phyloP scores from a whole-genome alignment of 37 sponge, comb jelly and placozoan genomes.

The Oopsacas minuta region DNA sequence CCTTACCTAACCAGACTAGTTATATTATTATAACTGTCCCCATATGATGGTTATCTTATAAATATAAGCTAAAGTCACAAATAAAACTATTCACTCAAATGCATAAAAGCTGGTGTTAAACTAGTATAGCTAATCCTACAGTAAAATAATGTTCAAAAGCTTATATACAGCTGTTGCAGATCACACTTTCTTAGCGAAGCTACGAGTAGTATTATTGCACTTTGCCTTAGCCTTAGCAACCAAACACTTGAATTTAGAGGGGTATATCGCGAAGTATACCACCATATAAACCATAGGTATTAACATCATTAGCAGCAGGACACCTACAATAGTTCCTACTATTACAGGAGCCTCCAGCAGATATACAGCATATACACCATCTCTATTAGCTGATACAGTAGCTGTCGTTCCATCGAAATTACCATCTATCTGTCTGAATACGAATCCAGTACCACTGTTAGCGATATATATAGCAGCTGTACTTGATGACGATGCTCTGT shows the following conservation, averaged over 20 bases:
- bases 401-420: conserved; percentile 23
- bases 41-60: not conserved
- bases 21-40: not conserved
- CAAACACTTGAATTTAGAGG: conserved; percentile 32
- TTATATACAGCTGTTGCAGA: not conserved
- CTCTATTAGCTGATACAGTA: conserved; percentile 27
- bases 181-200: conserved; percentile 56
- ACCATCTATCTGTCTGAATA: conserved; percentile 26
- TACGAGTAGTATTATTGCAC: conserved; percentile 38
- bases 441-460: conserved; percentile 8
- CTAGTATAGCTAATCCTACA: not conserved
- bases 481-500: not conserved
- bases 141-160: not conserved
- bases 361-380: conserved; percentile 55
- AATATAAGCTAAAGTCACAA: not conserved
- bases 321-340: conserved; percentile 26
- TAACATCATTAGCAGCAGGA: conserved; percentile 34
- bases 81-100: not conserved
- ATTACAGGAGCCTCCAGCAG: conserved; percentile 8
- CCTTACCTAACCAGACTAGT: not conserved
- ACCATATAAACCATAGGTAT: conserved; percentile 1
- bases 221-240: conserved; percentile 12
- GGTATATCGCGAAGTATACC: conserved; percentile 35
- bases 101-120: not conserved
- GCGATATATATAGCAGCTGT: conserved; percentile 24